Evolutionary conservation across 2,888 invertebrate species (phyloP), one percentile per base, ranked within the genome.

Genomic region (Artemia sp.): DNA sequence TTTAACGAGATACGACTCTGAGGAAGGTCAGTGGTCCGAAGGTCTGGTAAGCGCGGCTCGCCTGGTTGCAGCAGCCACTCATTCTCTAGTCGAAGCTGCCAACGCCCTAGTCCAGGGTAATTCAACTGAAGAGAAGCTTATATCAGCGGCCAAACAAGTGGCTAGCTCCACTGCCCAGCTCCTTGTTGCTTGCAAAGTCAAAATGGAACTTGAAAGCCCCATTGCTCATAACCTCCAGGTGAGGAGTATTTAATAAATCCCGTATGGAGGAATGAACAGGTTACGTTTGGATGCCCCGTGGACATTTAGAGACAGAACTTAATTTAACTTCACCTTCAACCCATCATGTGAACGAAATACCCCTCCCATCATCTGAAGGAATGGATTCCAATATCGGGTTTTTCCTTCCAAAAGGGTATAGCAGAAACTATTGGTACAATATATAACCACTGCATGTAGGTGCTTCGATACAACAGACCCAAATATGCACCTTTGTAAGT

Each of bases 1-100:
- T 0, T 86, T 87, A 0, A 90, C 92, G 0, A 80, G 88, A 0
- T 87, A 87, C 8, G 89, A 90, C 12, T 92, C 93, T 0, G 93
- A 93, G 78, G 95, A 96, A 79, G 95, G 94, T 0, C 95, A 96
- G 78, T 96, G 96, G 96, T 95, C 95, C 0, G 94, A 96, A 79
- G 96, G 96, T 0, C 83, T 96, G 70, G 89, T 96, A 73, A 93
- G 93, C 0, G 96, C 96, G 0, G 97, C 97, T 0, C 83, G 93
- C 71, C 82, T 95, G 75, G 97, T 97, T 12, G 97, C 97, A 0
- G 96, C 96, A 0, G 96, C 97, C 0, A 96, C 96, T 0, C 97
- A 97, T 79, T 92, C 92, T 75, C 82, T 99, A 73, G 97, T 97
- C 70, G 97, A 98, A 79, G 92, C 96, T 0, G 98, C 98, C 70